Evolutionary conservation across 2,113 vertebrate species (phyloP), one percentile per base, ranked within the genome.

Genomic region (Haemorhous mexicanus): DNA sequence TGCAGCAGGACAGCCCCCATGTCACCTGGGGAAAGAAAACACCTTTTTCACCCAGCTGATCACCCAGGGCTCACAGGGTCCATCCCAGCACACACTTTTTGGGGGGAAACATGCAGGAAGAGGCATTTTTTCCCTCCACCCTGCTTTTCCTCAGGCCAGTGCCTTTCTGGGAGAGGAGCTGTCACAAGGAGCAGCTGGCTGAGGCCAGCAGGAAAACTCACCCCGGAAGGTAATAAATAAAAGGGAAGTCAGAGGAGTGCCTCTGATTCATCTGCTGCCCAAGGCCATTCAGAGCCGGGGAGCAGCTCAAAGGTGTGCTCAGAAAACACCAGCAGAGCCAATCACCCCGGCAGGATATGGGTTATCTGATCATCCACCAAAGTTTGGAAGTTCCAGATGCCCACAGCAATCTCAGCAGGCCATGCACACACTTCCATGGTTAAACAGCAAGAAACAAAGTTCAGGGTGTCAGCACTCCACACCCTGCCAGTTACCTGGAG

Each of bases 351-450:
- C 21, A 12, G n/a, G 24, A 37, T 1, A 2, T 0, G n/a, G 9
- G 6, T 26, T 14, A 46, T 27, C 33, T 16, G 21, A 14, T 35
- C 13, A 2, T 0, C 41, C 9, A 9, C 20, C 53, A 2, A 9
- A 8, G 7, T 5, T 37, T 33, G 44, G 33, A 1, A 62, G 26
- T 19, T 8, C 3, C 28, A 7, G 43, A 24, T 10, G 46, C 59
- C 64, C 12, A 4, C 26, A 19, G n/a, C 14, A 7, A n/a, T 8
- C 67, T 32, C 50, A 2, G 24, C 49, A 3, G 49, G 53, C 5
- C 64, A 5, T 1, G 33, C 6, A 1, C 3, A 3, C 0, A 0
- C 7, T 62, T 2, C 64, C 35, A 8, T 0, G 4, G 4, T 43
- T 1, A 24, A 75, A 55, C 3, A 73, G 47, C 58, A 63, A 41